Conservation (phyloP, 2,113 vertebrate species). For the Salvelinus alpinus region DNA sequence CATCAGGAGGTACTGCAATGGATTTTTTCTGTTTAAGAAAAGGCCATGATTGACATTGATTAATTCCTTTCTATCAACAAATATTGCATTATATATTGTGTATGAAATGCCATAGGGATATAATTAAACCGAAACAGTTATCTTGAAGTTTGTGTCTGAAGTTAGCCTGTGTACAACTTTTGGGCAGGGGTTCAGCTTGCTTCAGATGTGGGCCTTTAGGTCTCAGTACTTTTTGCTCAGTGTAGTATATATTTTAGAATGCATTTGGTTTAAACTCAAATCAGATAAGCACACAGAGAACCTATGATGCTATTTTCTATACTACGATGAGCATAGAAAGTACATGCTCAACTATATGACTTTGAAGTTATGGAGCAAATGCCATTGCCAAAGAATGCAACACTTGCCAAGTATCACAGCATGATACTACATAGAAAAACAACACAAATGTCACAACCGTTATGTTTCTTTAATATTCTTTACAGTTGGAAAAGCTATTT, state of each 20-base stretch:
- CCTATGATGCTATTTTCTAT: not conserved
- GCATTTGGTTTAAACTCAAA: too few relatives aligned
- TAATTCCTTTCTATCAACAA: not conserved
- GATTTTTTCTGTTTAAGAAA: too few relatives aligned
- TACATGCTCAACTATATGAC: not conserved
- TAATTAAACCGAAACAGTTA: not conserved
- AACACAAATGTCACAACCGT: slow-evolving; percentile 69
- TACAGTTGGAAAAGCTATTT: slow-evolving; percentile 64
- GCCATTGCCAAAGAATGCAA: not conserved
- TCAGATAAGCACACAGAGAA: too few relatives aligned
- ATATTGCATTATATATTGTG: not conserved
- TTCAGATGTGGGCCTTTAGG: not conserved
- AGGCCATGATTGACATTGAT: not conserved
- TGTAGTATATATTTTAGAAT: too few relatives aligned
- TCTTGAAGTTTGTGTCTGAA: not conserved
- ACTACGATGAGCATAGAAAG: not conserved
- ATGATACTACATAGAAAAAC: slow-evolving; percentile 62
- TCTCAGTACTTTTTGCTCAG: too few relatives aligned
- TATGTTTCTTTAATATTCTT: slow-evolving; percentile 74
- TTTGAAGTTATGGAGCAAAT: not conserved
- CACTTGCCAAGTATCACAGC: slow-evolving; percentile 25
- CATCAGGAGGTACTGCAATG: too few relatives aligned
- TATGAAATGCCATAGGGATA: not conserved
- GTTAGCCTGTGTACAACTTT: not conserved
- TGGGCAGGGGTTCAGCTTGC: not conserved